Conservation (phyloP, 2,113 vertebrate genomes). For the Gyps fulvus region DNA sequence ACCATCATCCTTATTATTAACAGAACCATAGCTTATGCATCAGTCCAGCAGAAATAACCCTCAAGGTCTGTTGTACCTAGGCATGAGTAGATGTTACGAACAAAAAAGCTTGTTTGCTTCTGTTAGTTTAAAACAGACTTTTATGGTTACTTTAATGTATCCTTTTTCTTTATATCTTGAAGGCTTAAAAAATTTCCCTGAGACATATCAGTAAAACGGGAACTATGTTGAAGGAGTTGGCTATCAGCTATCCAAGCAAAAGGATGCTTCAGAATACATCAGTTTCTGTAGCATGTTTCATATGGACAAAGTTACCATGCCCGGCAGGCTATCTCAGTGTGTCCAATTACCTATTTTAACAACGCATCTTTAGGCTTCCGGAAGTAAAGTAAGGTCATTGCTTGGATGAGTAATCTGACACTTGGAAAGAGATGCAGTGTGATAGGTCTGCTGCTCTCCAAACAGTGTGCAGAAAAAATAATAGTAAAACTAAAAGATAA, state of each 20-base stretch:
- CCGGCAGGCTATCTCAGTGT: background rate
- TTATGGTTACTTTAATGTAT: background rate
- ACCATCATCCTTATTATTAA: background rate
- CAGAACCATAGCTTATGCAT: background rate
- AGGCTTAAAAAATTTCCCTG: background rate
- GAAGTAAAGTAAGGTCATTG: slow-evolving; percentile 38
- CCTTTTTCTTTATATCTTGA: background rate
- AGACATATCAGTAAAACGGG: background rate
- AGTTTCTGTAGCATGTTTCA: background rate
- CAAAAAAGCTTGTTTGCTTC: background rate
- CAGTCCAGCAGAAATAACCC: background rate
- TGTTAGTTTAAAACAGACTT: background rate
- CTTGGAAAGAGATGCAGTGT: slow-evolving; percentile 22
- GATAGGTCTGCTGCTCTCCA: slow-evolving; percentile 25
- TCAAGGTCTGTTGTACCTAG: background rate
- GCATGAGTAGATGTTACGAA: background rate
- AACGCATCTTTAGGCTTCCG: slow-evolving; percentile 25
- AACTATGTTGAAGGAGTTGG: background rate
- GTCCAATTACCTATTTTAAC: slow-evolving; percentile 38
- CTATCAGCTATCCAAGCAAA: background rate
- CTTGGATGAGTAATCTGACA: slow-evolving; percentile 48
- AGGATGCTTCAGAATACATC: background rate
- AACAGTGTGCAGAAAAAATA: slow-evolving; percentile 41
- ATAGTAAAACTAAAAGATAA: slow-evolving; percentile 54
- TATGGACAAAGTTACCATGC: background rate